Evolutionary conservation across 2,888 invertebrate genomes (phyloP).

Genomic region (Anoncus sp.): DNA sequence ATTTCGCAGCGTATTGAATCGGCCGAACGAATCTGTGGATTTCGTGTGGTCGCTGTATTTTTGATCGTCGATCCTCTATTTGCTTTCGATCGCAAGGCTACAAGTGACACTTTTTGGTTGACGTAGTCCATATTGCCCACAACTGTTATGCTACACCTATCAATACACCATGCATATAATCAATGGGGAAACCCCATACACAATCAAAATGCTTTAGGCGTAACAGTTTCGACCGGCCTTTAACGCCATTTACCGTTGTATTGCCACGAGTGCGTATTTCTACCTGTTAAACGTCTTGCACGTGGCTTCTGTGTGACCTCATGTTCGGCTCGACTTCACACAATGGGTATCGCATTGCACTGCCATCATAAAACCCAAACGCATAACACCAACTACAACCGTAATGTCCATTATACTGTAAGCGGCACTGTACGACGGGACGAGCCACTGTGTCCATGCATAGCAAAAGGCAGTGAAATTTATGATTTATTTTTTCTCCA

Average conservation of each 20-base stretch:
- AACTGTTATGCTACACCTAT: constrained; percentile 53
- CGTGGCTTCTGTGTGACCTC: constrained; percentile 28
- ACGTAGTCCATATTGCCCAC: constrained; percentile 42
- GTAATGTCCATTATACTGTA: too few relatives aligned
- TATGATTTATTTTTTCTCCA: constrained; percentile 22
- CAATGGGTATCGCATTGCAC: constrained; percentile 50
- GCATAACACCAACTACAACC: too few relatives aligned
- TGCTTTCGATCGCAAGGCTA: constrained; percentile 3
- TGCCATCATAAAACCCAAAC: constrained; percentile 31
- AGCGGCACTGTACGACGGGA: too few relatives aligned
- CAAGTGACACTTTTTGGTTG: constrained; percentile 9
- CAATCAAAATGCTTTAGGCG: constrained; percentile 40
- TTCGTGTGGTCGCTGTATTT: constrained; percentile 47
- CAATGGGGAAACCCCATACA: constrained; percentile 29
- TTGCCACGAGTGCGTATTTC: neutral
- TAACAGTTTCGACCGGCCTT: constrained; percentile 46
- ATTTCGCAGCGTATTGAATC: constrained; percentile 14
- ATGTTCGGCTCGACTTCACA: constrained; percentile 33
- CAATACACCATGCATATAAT: too few relatives aligned
- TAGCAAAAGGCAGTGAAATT: constrained; percentile 32
- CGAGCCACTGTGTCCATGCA: constrained; percentile 48
- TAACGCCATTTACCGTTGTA: constrained; percentile 49
- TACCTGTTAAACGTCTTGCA: constrained; percentile 35
- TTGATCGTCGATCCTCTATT: constrained; percentile 33
- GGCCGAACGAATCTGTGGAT: constrained; percentile 36